These are phyloP conservation scores for Stenurella melanura DNA, from an alignment of 2,888 invertebrate genomes.

Conservation along the genomic window DNA sequence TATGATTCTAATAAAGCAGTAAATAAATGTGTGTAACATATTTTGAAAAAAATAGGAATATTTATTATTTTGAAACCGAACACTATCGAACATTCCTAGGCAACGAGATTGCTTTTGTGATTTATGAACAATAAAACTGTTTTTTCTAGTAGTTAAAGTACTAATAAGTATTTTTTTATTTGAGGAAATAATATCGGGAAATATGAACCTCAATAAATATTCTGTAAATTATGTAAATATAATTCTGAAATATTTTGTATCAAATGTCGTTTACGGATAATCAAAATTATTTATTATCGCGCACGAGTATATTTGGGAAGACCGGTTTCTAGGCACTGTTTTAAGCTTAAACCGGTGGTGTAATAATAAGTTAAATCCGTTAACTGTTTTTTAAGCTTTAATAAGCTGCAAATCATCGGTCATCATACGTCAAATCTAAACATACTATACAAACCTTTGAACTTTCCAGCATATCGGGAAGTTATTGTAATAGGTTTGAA, in stretches of 20 bases:
- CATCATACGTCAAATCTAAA: slow-evolving; percentile 16
- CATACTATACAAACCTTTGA: no score
- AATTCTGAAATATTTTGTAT: slow-evolving; percentile 54
- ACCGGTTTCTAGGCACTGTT: slow-evolving; percentile 43
- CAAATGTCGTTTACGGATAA: slow-evolving; percentile 53
- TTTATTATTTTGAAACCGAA: slow-evolving; percentile 5
- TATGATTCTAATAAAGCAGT: slow-evolving; percentile 9
- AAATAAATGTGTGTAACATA: slow-evolving; percentile 4
- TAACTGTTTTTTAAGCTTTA: slow-evolving; percentile 5
- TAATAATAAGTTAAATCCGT: not conserved
- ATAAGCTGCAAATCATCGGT: not conserved
- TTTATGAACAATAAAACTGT: slow-evolving; percentile 22
- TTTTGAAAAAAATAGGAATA: slow-evolving; percentile 4
- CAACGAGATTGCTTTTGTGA: slow-evolving; percentile 5
- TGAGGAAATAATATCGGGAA: not conserved
- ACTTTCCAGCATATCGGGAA: no score
- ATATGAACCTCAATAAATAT: slow-evolving; percentile 25
- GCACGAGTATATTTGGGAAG: slow-evolving; percentile 37
- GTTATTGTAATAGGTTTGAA: no score
- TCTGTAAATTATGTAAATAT: slow-evolving; percentile 51
- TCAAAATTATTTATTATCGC: slow-evolving; percentile 52
- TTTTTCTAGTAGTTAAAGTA: slow-evolving; percentile 14
- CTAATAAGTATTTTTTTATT: slow-evolving; percentile 16
- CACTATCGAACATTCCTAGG: not conserved
- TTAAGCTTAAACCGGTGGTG: not conserved